phyloP scores from a whole-genome alignment of 2,113 vertebrate species.

The Otolemur garnettii region DNA sequence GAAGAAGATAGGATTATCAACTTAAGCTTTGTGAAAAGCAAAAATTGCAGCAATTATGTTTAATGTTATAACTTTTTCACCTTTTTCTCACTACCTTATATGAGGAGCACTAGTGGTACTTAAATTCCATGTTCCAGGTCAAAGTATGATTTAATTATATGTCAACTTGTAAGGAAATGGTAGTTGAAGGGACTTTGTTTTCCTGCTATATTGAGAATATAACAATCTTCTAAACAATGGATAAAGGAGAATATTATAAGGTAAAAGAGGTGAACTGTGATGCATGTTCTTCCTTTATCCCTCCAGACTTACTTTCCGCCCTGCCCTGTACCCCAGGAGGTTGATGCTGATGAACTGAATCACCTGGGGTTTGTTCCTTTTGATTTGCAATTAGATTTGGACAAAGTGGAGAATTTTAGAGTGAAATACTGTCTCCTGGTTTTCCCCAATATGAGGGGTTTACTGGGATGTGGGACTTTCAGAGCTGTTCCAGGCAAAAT shows the following conservation, averaged over 20 bases:
- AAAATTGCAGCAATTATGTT: not conserved
- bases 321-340: not conserved
- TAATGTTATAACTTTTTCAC: not conserved
- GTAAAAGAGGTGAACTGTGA: not conserved
- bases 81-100: not conserved
- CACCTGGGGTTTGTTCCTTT: not conserved
- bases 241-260: not conserved
- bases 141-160: not conserved
- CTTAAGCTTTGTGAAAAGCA: not conserved
- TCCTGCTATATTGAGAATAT: not conserved
- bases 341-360: not conserved
- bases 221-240: not conserved
- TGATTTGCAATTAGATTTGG: constrained; percentile 9
- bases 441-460: not conserved
- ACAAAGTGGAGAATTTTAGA: not conserved
- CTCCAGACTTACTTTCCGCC: not conserved
- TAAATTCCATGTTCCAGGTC: not conserved
- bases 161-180: not conserved
- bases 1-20: not conserved
- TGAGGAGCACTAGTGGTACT: not conserved
- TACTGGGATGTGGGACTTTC: not conserved
- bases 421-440: not conserved
- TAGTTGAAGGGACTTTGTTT: not conserved
- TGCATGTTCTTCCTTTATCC: not conserved
- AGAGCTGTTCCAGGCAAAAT: not conserved